These are phyloP conservation scores for Drosophila ambigua DNA, from an alignment of 1,140 invertebrate genomes.

Conservation along the genomic window DNA sequence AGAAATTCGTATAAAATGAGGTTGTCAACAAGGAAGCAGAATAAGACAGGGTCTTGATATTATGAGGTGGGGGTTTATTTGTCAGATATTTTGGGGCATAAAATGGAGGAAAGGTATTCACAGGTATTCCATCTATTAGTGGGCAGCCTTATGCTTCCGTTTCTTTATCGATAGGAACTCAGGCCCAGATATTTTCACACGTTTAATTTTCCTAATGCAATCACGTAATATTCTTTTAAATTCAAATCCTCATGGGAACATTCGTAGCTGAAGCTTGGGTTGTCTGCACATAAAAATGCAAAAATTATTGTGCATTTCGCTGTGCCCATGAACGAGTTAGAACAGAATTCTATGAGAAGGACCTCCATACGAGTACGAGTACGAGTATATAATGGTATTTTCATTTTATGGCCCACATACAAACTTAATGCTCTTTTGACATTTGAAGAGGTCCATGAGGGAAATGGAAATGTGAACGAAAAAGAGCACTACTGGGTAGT, in stretches of 20 bases:
- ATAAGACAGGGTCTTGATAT: too few relatives aligned
- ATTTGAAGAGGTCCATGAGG: conserved; percentile 46
- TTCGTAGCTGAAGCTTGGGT: not conserved
- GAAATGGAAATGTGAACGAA: conserved; percentile 31
- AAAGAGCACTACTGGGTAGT: not conserved
- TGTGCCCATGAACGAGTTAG: conserved; percentile 4
- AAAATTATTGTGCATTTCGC: conserved; percentile 14
- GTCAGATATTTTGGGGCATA: too few relatives aligned
- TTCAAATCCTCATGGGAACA: not conserved
- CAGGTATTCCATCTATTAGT: too few relatives aligned
- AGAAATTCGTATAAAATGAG: too few relatives aligned
- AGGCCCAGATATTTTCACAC: too few relatives aligned
- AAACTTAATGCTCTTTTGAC: conserved; percentile 61
- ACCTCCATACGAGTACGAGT: conserved; percentile 4
- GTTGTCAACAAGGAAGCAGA: too few relatives aligned
- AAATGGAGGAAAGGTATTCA: not conserved
- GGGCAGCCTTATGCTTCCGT: too few relatives aligned
- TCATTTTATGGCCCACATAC: conserved; percentile 36
- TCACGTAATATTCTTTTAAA: conserved; percentile 14
- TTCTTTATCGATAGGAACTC: too few relatives aligned
- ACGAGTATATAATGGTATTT: conserved; percentile 10
- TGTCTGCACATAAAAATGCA: conserved; percentile 8
- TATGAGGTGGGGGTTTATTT: too few relatives aligned
- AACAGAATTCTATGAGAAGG: conserved; percentile 3
- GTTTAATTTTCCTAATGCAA: conserved; percentile 11